Percentiles rank a stretch among this genome's conserved stretches.
Evolutionary conservation across 2,797 vertebrate genomes (phyloP).

Genomic region (Crax fasciolata): DNA sequence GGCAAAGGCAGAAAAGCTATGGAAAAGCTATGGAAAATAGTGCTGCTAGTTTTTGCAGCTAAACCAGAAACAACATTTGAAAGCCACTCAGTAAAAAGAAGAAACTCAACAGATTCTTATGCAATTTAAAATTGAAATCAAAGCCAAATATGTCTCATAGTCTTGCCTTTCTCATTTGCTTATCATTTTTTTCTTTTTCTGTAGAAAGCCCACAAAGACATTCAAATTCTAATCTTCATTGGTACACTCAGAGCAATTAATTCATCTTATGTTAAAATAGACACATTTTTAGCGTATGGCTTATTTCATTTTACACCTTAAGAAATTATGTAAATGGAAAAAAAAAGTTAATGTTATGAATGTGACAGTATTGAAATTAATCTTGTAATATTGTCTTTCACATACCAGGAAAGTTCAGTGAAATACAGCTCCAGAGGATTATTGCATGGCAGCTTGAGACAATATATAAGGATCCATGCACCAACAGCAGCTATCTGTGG

Average conservation of each 20-base stretch:
- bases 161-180: neutral
- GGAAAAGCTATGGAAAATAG: neutral
- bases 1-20: neutral
- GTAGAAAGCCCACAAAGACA: neutral
- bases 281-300: neutral
- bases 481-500: neutral
- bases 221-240: neutral
- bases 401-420: neutral
- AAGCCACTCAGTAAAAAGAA: neutral
- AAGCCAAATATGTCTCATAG: neutral
- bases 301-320: neutral
- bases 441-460: neutral
- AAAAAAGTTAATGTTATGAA: neutral
- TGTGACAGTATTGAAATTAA: neutral
- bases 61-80: neutral
- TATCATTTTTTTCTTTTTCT: neutral
- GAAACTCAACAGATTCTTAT: neutral
- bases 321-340: neutral
- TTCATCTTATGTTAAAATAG: neutral
- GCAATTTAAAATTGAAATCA: neutral
- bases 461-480: neutral
- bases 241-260: neutral
- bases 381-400: neutral
- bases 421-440: neutral
- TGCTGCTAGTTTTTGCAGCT: neutral